Evolutionary conservation across 2,113 vertebrate species (phyloP), one percentile per base, ranked within the genome.

Genomic region (Datnioides undecimradiatus): DNA sequence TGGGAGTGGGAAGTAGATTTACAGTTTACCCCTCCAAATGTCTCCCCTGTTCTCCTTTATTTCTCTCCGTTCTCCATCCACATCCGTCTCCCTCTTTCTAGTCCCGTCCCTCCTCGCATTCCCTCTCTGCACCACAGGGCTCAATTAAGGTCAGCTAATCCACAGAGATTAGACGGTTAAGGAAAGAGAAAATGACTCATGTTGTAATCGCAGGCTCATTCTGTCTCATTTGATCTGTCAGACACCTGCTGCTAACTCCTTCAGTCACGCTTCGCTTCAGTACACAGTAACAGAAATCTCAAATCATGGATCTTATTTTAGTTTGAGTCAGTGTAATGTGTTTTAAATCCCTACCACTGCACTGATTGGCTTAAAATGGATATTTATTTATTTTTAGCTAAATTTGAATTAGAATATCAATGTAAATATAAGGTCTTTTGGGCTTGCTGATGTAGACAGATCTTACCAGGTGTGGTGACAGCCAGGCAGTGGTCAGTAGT

Each of bases 121-220:
- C 54, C 69, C 36, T 55, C 34, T 48, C 45, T 72, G 64, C 55
- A 34, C 58, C 41, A 72, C 65, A 10, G 49, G 54, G 73, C 62
- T 76, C 46, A 62, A 23, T 14, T 43, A 1, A 72, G 1, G 46
- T 84, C 68, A 79, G 76, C 17, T 91, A 91, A 93, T 93, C 89
- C 76, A 45, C 66, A 38, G 58, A 87, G 91, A 88, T 92, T 89
- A 93, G 43, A 67, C 66, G 14, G n/a, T 68, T 63, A 52, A 62
- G 34, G 48, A 55, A 40, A 75, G 70, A 63, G 62, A 79, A 40
- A 16, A n/a, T n/a, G n/a, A n/a, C n/a, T n/a, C 43, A 19, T 45
- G 65, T 25, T 72, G 72, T 59, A 71, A 75, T 23, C 43, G 19
- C 75, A 69, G 48, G 23, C 41, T 77, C 55, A 51, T 21, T 54